Base-by-base conservation (phyloP, 2,113 vertebrate genomes). In the Cochlearius cochlearius region DNA sequence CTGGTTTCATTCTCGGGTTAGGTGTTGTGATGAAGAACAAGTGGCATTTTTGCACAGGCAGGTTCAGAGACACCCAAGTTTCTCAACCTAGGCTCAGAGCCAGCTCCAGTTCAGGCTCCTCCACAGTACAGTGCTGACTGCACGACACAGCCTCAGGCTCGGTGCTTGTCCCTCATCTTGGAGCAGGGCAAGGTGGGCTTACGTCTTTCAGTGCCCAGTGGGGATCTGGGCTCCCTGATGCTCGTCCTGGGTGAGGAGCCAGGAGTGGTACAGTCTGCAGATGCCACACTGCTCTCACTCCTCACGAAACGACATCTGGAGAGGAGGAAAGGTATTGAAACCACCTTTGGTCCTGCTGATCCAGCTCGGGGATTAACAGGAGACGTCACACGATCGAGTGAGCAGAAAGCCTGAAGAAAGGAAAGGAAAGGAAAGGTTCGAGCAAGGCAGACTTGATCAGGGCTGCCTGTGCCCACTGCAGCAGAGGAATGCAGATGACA, bases 401-500 rank as follows among this genome's bases (percentile, higher is more conserved):
- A 55, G 29, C 17, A 56, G 39, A 59, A 53, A 38, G 36, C 10
- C 30, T 52, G 26, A 66, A 71, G 55, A 72, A 80, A 62, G 26
- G 32, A 47, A 82, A 62, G 26, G 32, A 47, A 82, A 56, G 32
- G 38, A 59, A 45, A 67, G 10, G 34, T 52, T 56, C 43, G 39
- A 86, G 22, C 13, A 75, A 43, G 0, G 1, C 76, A 60, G 60
- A 21, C 20, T n/a, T 23, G 71, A 45, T 41, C 10, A 41, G 59
- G 25, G 30, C 38, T 84, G 76, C 62, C 49, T 17, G 12, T 91
- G 91, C 80, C 94, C 88, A 89, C 66, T 92, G 68, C n/a, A 87
- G 58, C 62, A 69, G 32, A 87, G 45, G 91, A 92, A 95, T 72
- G 68, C 66, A 95, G 84, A 95, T 73, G 84, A 81, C 80, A 90